Percentiles rank a stretch among this genome's conserved stretches.
Evolutionary conservation across 64 coral and sea anemone genomes (phyloP).

Genomic region (Exaiptasia diaphana): DNA sequence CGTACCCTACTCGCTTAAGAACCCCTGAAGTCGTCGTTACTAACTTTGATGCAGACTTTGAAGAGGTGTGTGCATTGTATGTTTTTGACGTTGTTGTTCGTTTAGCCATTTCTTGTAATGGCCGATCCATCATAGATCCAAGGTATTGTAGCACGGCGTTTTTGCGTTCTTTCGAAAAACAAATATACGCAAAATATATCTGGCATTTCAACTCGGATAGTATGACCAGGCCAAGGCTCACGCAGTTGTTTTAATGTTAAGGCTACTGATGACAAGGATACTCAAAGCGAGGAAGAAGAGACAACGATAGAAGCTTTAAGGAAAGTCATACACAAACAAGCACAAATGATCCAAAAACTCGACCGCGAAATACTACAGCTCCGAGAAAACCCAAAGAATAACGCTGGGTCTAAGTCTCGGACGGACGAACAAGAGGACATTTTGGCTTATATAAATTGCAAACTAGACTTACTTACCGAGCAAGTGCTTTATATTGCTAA

Average conservation of each 20-base stretch:
- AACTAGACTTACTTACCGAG: constrained; percentile 1
- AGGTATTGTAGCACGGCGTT: too few species aligned
- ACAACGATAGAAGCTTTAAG: constrained; percentile 1
- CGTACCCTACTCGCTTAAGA: too few species aligned
- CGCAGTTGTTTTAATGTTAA: constrained; percentile 7
- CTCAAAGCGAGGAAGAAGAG: background rate
- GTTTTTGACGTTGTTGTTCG: too few species aligned
- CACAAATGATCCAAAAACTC: constrained; percentile 6
- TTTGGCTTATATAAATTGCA: constrained; percentile 5
- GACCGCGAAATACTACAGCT: background rate
- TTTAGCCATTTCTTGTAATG: too few species aligned
- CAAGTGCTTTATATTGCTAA: constrained; percentile 5
- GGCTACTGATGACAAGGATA: background rate
- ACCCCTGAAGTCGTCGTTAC: too few species aligned
- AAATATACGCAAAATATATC: too few species aligned
- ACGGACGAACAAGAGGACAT: background rate
- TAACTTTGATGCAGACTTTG: too few species aligned
- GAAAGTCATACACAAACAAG: background rate
- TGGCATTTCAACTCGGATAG: too few species aligned
- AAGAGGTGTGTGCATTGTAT: too few species aligned
- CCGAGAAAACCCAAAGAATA: background rate
- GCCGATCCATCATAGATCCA: too few species aligned
- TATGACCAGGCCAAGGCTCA: too few species aligned
- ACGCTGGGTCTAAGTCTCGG: background rate
- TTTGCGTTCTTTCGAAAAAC: too few species aligned